These are phyloP conservation scores for Cardiocondyla obscurior DNA, from an alignment of 1,140 invertebrate species.

Conservation along the genomic window DNA sequence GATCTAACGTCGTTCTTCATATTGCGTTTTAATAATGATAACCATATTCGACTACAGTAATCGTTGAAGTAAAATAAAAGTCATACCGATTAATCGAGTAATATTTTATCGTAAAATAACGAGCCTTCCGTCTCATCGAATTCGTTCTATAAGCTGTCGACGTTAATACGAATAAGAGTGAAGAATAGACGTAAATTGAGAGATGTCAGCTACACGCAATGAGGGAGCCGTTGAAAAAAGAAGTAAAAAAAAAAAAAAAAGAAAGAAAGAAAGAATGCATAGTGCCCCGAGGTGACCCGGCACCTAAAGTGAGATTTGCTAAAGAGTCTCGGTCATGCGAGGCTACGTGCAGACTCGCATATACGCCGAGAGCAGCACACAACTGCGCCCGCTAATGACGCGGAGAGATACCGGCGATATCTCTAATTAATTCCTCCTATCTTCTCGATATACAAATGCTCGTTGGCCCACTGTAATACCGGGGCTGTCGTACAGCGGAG, in stretches of 20 bases:
- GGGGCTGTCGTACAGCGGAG: constrained; percentile 49
- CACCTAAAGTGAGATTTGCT: constrained; percentile 63
- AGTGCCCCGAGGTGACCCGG: constrained; percentile 43
- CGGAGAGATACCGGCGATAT: constrained; percentile 77
- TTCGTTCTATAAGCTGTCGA: background rate
- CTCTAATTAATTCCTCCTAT: constrained; percentile 81
- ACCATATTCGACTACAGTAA: background rate
- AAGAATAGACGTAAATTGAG: constrained; percentile 58
- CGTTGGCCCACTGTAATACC: constrained; percentile 63
- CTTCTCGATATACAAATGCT: constrained; percentile 78
- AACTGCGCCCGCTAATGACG: constrained; percentile 78
- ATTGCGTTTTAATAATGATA: background rate
- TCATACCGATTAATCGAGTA: background rate
- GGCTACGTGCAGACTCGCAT: constrained; percentile 61
- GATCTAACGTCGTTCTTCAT: no score
- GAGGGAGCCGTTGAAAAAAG: constrained; percentile 46
- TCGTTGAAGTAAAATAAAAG: background rate
- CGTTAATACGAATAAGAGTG: constrained; percentile 30
- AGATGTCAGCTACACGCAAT: constrained; percentile 64
- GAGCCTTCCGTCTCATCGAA: background rate
- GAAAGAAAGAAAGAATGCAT: no score
- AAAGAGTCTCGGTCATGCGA: constrained; percentile 68
- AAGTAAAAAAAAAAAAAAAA: no score
- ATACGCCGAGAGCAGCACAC: constrained; percentile 51
- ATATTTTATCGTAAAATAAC: background rate